Evolutionary conservation across 2,113 vertebrate species (phyloP).

Genomic region (Microtus richardsoni): DNA sequence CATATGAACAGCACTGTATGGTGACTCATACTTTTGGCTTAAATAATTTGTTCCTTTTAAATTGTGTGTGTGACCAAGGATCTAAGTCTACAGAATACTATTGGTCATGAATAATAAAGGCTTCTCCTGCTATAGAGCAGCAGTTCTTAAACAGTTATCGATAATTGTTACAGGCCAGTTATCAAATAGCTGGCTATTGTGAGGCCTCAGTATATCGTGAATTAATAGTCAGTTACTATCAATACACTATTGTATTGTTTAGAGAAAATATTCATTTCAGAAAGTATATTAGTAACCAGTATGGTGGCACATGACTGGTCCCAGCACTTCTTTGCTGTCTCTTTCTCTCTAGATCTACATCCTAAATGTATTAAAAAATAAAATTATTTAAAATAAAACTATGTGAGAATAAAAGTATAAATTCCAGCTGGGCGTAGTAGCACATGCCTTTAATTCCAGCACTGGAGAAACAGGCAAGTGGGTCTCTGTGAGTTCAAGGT

Average conservation of each 20-base stretch:
- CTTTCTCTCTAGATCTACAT: background rate
- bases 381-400: constrained; percentile 40
- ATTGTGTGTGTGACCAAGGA: constrained; percentile 54
- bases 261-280: background rate
- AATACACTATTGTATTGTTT: background rate
- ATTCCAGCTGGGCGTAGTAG: background rate
- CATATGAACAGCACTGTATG: constrained; percentile 57
- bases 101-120: constrained; percentile 63
- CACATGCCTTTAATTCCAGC: background rate
- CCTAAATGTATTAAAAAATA: constrained; percentile 10
- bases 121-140: background rate
- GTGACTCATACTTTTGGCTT: constrained; percentile 71
- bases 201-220: background rate
- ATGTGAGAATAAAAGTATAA: background rate
- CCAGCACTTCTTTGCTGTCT: background rate
- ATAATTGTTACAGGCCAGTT: background rate
- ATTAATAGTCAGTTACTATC: background rate
- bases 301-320: background rate
- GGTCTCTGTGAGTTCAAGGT: background rate
- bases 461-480: background rate
- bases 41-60: constrained; percentile 77
- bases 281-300: background rate
- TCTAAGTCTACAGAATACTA: constrained; percentile 54
- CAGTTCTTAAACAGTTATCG: constrained; percentile 5
- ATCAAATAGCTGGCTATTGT: background rate